Evolutionary conservation across 2,888 invertebrate genomes (phyloP).

Genomic region (Resseliella maxima): DNA sequence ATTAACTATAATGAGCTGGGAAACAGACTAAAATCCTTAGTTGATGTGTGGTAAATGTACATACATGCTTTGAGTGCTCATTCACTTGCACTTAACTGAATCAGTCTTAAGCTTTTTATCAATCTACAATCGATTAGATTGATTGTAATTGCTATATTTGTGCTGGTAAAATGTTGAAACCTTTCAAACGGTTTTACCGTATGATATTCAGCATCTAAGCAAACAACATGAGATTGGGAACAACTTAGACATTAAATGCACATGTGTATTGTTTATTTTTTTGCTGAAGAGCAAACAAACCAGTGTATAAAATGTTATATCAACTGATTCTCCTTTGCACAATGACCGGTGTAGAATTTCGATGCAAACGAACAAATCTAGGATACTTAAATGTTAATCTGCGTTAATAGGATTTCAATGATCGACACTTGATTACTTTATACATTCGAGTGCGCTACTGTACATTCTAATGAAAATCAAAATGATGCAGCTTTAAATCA

Average conservation of each 20-base stretch:
- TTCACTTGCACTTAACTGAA: constrained; percentile 2
- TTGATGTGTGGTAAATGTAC: not conserved
- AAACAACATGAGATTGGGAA: not conserved
- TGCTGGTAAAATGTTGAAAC: not conserved
- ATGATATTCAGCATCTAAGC: not conserved
- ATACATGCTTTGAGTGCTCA: not conserved
- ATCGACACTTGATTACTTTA: not conserved
- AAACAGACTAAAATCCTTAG: not conserved
- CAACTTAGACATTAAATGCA: not conserved
- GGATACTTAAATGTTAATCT: not conserved
- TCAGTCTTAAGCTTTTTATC: not conserved
- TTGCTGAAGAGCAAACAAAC: not conserved
- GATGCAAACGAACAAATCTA: not conserved
- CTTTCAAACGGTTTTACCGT: not conserved
- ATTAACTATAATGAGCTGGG: not conserved
- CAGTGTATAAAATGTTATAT: not conserved
- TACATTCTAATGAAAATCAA: not conserved
- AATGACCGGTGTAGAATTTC: not conserved
- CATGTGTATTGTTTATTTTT: not conserved
- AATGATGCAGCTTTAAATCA: not conserved
- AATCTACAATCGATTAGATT: not conserved
- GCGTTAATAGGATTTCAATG: constrained; percentile 31
- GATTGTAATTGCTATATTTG: constrained; percentile 18
- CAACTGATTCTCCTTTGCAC: not conserved
- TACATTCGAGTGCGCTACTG: not conserved